A percentile compares a stretch with the other conserved stretches of the same genome.
Conservation (phyloP, 2,113 vertebrate genomes). For the Semicossyphus pulcher region DNA sequence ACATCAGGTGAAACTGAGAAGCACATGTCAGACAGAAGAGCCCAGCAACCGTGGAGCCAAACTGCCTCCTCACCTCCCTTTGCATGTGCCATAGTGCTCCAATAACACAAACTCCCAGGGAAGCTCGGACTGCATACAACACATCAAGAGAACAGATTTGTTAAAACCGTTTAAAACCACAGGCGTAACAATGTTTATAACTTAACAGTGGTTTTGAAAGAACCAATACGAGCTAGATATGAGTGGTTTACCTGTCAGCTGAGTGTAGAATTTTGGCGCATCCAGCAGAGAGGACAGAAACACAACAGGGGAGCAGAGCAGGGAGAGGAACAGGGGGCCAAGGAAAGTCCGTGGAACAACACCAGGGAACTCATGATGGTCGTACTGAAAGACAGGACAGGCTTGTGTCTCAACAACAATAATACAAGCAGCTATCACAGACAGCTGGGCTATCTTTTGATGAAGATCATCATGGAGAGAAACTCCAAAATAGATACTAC, state of each 20-base stretch:
- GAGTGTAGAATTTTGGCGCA: slow-evolving; percentile 89
- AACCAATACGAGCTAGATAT: background rate
- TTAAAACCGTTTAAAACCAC: background rate
- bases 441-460: background rate
- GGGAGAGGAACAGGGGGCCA: slow-evolving; percentile 89
- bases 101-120: slow-evolving; percentile 87
- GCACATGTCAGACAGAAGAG: slow-evolving; percentile 90
- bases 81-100: slow-evolving; percentile 90
- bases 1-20: slow-evolving; percentile 97
- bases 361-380: slow-evolving; percentile 95
- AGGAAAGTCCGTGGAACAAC: slow-evolving; percentile 96
- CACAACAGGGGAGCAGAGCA: slow-evolving; percentile 86
- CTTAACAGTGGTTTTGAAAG: background rate
- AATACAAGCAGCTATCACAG: background rate
- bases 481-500: background rate
- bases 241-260: slow-evolving; percentile 83
- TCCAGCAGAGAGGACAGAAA: slow-evolving; percentile 83
- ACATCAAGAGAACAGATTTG: slow-evolving; percentile 12
- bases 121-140: slow-evolving; percentile 86
- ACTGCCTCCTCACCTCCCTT: slow-evolving; percentile 89
- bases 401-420: background rate
- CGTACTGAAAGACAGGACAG: slow-evolving; percentile 86
- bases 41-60: slow-evolving; percentile 88
- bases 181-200: background rate
- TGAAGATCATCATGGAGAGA: background rate